These are phyloP conservation scores for Rhabdomys pumilio DNA, from an alignment of 2,797 vertebrate species.

Conservation along the genomic window DNA sequence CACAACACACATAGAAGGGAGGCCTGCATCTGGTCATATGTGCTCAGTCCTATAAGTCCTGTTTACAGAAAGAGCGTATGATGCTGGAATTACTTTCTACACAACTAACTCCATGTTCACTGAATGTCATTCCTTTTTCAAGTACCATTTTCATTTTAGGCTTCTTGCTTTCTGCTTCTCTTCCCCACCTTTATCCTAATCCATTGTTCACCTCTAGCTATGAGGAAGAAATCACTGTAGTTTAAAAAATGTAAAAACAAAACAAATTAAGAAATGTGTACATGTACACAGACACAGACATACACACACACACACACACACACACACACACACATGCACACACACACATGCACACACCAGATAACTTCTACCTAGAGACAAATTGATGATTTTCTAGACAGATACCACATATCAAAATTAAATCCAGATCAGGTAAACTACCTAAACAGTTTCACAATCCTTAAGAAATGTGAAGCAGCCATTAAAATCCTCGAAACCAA, in stretches of 20 bases:
- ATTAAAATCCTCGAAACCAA: background rate
- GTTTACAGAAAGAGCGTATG: background rate
- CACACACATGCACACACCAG: background rate
- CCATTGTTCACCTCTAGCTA: background rate
- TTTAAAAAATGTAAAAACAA: background rate
- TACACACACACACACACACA: background rate
- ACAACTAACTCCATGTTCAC: background rate
- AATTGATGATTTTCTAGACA: background rate
- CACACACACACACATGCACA: background rate
- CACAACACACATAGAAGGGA: accelerated
- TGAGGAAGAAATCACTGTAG: background rate
- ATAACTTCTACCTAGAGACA: background rate
- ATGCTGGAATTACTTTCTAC: background rate
- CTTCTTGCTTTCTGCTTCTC: background rate
- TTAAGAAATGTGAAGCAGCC: background rate
- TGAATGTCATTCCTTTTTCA: background rate
- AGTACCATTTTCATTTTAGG: background rate
- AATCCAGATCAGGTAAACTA: background rate
- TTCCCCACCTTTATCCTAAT: background rate
- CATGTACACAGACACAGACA: background rate
- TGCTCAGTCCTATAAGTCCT: background rate
- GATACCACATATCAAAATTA: background rate
- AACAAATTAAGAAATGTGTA: background rate
- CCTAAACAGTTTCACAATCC: background rate
- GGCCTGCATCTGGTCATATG: too few species aligned